A percentile compares a stretch with the other conserved stretches of the same genome.
phyloP scores from a whole-genome alignment of 1,140 invertebrate genomes.

The Aphidius gifuensis region DNA sequence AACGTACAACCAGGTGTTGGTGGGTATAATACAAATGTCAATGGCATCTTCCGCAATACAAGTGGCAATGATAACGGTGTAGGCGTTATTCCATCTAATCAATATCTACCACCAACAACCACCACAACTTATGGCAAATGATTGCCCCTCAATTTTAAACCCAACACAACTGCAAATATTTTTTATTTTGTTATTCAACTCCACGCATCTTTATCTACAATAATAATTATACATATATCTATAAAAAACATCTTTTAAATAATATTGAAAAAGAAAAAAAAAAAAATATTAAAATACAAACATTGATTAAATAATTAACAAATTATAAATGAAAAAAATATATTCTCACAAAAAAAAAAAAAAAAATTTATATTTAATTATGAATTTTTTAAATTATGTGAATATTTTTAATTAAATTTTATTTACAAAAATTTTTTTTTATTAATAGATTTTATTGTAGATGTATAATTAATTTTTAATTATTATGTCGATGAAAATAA shows the following conservation, averaged over 20 bases:
- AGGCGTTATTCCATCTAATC: conserved; percentile 37
- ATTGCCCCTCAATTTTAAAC: conserved; percentile 25
- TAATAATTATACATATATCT: not conserved
- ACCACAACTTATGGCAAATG: conserved; percentile 42
- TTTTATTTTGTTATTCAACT: not conserved
- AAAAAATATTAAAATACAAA: not conserved
- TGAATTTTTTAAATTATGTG: too few relatives aligned
- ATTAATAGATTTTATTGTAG: too few relatives aligned
- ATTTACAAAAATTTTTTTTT: too few relatives aligned
- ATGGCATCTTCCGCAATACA: conserved; percentile 16
- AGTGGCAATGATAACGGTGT: conserved; percentile 25
- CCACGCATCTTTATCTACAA: not conserved
- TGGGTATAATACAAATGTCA: conserved; percentile 27
- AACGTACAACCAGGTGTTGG: conserved; percentile 16
- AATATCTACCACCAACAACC: conserved; percentile 44
- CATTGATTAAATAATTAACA: too few relatives aligned
- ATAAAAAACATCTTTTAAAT: too few relatives aligned
- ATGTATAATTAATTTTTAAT: too few relatives aligned
- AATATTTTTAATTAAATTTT: too few relatives aligned
- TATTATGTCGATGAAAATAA: too few relatives aligned
- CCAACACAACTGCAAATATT: not conserved
- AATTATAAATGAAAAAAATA: too few relatives aligned
- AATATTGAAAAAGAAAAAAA: too few relatives aligned
- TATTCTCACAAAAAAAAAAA: too few relatives aligned
- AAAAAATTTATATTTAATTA: too few relatives aligned